These are phyloP conservation scores for Peromyscus leucopus DNA, from an alignment of 2,113 vertebrate species.

Conservation along the genomic window DNA sequence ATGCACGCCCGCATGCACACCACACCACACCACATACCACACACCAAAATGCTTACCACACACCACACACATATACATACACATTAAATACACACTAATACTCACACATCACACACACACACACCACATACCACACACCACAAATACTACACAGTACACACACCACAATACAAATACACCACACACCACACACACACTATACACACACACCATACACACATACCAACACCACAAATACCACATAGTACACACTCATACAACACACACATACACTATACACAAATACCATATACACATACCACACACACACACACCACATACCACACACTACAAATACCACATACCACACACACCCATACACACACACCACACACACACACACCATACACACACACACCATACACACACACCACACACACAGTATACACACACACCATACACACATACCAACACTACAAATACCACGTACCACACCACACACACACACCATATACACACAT, in stretches of 20 bases:
- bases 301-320: background rate
- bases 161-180: too few species aligned
- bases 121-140: background rate
- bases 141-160: background rate
- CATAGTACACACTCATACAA: background rate
- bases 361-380: too few species aligned
- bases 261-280: background rate
- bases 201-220: background rate
- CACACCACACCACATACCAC: background rate
- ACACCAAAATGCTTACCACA: background rate
- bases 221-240: background rate
- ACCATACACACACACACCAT: accelerated
- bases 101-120: background rate
- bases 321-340: background rate
- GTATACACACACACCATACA: too few species aligned
- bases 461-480: too few species aligned
- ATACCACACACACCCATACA: background rate
- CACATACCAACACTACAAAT: too few species aligned
- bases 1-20: too few species aligned
- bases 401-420: background rate
- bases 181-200: too few species aligned
- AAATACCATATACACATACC: too few species aligned
- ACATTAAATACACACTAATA: background rate
- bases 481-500: too few species aligned
- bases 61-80: background rate